Evolutionary conservation across 2,113 vertebrate species (phyloP).

Genomic region (Cynoglossus semilaevis): DNA sequence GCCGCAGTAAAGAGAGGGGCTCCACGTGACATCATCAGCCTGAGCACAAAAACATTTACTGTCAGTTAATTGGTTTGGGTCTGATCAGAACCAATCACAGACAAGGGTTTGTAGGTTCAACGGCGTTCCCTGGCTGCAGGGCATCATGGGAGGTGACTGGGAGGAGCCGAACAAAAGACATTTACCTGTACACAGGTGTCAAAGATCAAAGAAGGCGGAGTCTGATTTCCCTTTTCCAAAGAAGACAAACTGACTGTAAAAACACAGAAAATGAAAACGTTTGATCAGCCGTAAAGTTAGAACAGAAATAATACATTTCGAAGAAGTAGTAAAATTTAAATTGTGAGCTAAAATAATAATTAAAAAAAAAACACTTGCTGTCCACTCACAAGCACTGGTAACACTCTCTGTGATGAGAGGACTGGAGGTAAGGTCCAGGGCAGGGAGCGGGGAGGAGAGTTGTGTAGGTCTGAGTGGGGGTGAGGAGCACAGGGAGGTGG

Average conservation of each 20-base stretch:
- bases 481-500: slow-evolving; percentile 35
- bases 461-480: slow-evolving; percentile 43
- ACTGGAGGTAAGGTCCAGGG: slow-evolving; percentile 64
- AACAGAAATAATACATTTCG: too few relatives aligned
- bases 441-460: slow-evolving; percentile 50
- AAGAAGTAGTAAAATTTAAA: too few relatives aligned
- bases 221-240: background rate
- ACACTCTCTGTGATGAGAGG: slow-evolving; percentile 66
- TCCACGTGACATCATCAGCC: slow-evolving; percentile 79
- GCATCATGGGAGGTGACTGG: slow-evolving; percentile 3
- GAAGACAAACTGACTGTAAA: slow-evolving; percentile 26
- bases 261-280: background rate
- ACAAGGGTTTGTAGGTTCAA: background rate
- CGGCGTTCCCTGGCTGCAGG: background rate
- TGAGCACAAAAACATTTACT: slow-evolving; percentile 14
- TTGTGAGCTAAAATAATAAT: too few relatives aligned
- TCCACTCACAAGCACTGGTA: slow-evolving; percentile 68
- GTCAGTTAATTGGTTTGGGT: background rate
- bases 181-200: slow-evolving; percentile 24
- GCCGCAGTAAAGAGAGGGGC: slow-evolving; percentile 86
- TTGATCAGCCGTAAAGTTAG: too few relatives aligned
- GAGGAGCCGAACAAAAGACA: background rate
- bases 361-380: too few relatives aligned
- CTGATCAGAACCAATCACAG: background rate
- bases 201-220: slow-evolving; percentile 1